These are phyloP conservation scores for Pimephales promelas DNA, from an alignment of 2,113 vertebrate genomes.

Conservation along the genomic window DNA sequence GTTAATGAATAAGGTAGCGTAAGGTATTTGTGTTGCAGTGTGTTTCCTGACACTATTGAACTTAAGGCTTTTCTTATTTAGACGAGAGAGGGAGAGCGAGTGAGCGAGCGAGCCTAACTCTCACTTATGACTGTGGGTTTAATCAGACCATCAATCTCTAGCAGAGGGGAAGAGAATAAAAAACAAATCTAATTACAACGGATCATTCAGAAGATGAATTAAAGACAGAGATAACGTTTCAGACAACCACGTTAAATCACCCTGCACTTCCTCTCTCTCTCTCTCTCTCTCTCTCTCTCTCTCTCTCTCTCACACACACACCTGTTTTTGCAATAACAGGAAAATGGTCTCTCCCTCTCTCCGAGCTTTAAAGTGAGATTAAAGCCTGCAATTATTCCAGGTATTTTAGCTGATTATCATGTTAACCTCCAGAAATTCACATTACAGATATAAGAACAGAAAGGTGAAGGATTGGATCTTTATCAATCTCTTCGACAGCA, in stretches of 20 bases:
- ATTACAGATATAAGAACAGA: background rate
- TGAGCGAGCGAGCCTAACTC: constrained; percentile 18
- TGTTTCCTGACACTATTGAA: constrained; percentile 2
- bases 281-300: too few species aligned
- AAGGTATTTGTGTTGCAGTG: background rate
- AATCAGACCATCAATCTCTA: constrained; percentile 71
- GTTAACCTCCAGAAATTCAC: constrained; percentile 37
- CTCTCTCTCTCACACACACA: too few species aligned
- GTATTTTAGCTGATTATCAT: constrained; percentile 66
- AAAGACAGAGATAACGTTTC: constrained; percentile 68
- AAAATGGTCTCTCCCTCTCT: constrained; percentile 25
- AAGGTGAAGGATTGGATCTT: background rate
- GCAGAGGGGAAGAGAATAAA: constrained; percentile 61
- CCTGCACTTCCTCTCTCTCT: constrained; percentile 1
- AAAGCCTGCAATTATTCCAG: constrained; percentile 57
- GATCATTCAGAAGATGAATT: constrained; percentile 70
- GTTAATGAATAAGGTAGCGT: constrained; percentile 7
- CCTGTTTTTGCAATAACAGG: constrained; percentile 29
- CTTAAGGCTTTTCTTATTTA: constrained; percentile 27
- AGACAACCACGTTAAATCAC: constrained; percentile 62
- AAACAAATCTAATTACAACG: constrained; percentile 71
- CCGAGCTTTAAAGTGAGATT: constrained; percentile 57
- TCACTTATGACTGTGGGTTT: constrained; percentile 61
- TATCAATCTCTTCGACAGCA: background rate
- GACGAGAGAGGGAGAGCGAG: background rate